phyloP scores from a whole-genome alignment of 2,113 vertebrate species.

The Pterocles gutturalis region DNA sequence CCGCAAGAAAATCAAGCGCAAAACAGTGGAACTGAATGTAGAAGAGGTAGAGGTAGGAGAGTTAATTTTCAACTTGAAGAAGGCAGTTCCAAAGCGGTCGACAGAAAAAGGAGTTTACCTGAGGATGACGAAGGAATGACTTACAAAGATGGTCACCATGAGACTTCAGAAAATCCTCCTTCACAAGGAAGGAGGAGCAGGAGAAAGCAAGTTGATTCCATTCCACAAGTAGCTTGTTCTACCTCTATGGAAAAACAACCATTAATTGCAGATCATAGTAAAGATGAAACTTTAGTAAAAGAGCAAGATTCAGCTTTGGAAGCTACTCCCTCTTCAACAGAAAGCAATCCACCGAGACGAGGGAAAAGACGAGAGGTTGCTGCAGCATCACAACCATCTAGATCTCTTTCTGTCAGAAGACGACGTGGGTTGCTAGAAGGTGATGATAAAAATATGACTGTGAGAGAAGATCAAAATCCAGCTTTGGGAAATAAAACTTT shows the following conservation, averaged over 20 bases:
- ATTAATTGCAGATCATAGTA: neutral
- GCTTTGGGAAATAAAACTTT: neutral
- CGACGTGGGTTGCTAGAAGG: neutral
- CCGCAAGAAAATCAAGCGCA: neutral
- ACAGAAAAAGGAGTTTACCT: neutral
- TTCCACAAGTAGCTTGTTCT: neutral
- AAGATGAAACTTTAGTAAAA: neutral
- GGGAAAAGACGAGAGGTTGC: neutral
- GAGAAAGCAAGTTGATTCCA: neutral
- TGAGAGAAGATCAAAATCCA: neutral
- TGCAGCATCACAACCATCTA: neutral
- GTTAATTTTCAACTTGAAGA: neutral
- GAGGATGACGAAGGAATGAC: neutral
- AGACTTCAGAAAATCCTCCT: neutral
- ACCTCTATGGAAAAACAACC: neutral
- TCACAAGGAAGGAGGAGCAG: neutral
- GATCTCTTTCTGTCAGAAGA: neutral
- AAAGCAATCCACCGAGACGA: neutral
- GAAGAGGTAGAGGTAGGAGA: neutral
- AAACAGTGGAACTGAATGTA: fast-evolving
- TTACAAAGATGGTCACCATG: neutral
- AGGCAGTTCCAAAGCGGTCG: neutral
- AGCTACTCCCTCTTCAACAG: neutral
- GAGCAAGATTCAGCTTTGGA: neutral
- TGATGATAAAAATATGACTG: neutral